Evolutionary conservation across 2,888 invertebrate genomes (phyloP), one percentile per base, ranked within the genome.

Genomic region (Eucera pruinosa): DNA sequence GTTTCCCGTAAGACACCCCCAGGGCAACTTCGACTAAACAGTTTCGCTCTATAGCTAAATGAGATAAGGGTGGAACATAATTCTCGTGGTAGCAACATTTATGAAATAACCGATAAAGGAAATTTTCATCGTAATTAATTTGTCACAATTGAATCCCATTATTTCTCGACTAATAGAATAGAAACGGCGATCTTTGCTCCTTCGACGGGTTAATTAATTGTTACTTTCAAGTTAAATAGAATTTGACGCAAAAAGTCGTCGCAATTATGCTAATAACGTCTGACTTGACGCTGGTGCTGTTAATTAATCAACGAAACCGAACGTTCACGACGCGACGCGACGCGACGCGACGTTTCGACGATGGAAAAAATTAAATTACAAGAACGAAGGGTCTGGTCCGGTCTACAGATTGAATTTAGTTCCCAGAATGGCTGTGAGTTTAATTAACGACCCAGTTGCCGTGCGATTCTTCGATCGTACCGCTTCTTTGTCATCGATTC

Each of bases 371-470:
- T 33, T 15, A 3, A n/a, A 50, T 50, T 50, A 50, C 50, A 20
- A 20, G 20, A 11, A 7, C 1, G 54, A 54, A n/a, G 9, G 33
- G n/a, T 2, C 27, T 20, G 36, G 20, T 3, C 20, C 54, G n/a
- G 2, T 2, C n/a, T 54, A 1, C 15, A 18, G 25, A 23, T 5
- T 11, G 47, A 47, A 47, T 47, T 3, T 4, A 47, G 23, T 47
- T 23, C 15, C 23, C 23, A 55, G 13, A 18, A 6, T 15, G 20
- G 4, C n/a, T 27, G 25, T 27, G 25, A 27, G 27, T 13, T 57
- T 57, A 43, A 57, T 57, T 27, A 57, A 57, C 41, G 57, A 57
- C 41, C 27, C 57, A 25, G 27, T 57, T 27, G 39, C n/a, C 25
- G 41, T 27, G 11, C 25, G n/a, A 43, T 41, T 15, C 25, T 15